phyloP scores from a whole-genome alignment of 2,113 vertebrate genomes.

The Thalassoma bifasciatum region DNA sequence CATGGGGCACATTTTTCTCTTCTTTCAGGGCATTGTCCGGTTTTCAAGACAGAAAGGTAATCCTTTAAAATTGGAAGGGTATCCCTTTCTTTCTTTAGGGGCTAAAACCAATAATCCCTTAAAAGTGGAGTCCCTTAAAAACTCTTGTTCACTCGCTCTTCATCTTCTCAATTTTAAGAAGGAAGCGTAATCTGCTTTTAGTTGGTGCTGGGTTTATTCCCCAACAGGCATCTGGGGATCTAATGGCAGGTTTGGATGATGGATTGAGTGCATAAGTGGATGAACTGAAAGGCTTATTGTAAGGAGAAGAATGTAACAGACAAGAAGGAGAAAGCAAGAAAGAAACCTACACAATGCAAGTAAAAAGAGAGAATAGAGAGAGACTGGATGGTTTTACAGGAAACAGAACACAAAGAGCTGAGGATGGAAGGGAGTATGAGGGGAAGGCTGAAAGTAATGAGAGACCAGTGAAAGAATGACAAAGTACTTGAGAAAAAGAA shows the following conservation, averaged over 20 bases:
- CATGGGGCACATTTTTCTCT: conserved; percentile 12
- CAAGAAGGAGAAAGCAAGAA: not conserved
- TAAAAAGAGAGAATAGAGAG: not conserved
- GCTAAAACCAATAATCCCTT: conserved; percentile 73
- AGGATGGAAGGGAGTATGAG: not conserved
- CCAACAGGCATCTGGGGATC: conserved; percentile 21
- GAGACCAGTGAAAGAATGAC: conserved; percentile 13
- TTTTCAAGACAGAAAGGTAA: conserved; percentile 56
- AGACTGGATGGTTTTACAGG: not conserved
- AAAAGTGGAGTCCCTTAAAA: conserved; percentile 69
- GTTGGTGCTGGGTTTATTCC: conserved; percentile 34
- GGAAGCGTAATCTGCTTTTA: conserved; percentile 69
- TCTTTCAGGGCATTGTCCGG: conserved; percentile 40
- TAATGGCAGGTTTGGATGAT: conserved; percentile 26
- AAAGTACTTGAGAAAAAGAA: conserved; percentile 21
- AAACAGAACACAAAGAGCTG: conserved; percentile 1
- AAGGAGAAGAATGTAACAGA: conserved; percentile 10
- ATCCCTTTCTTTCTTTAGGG: conserved; percentile 60
- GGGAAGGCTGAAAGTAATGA: not conserved
- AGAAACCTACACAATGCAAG: not conserved
- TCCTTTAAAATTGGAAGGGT: conserved; percentile 64
- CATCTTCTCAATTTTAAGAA: conserved; percentile 54
- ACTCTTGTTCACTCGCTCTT: conserved; percentile 51
- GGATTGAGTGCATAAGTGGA: conserved; percentile 38
- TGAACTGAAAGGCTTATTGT: conserved; percentile 7